These are phyloP conservation scores for Nothocercus nigrocapillus DNA, from an alignment of 2,113 vertebrate genomes.

Conservation along the genomic window DNA sequence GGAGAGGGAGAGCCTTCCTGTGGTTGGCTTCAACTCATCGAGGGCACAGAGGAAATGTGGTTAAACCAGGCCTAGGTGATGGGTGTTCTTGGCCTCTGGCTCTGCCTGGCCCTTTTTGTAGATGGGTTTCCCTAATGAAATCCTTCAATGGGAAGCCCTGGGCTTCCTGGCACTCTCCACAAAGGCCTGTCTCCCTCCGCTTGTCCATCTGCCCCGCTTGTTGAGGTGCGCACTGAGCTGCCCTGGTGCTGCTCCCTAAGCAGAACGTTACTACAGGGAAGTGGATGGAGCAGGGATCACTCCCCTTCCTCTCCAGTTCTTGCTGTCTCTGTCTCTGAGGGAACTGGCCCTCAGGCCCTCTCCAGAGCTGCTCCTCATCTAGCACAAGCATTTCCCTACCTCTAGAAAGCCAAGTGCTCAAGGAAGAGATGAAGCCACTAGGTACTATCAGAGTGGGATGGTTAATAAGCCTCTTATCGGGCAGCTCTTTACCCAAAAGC, in stretches of 20 bases:
- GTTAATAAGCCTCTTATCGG: background rate
- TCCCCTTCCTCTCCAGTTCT: background rate
- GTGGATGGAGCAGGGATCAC: background rate
- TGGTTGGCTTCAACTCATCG: fast-evolving
- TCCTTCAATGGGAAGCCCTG: fast-evolving
- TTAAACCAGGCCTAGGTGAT: background rate
- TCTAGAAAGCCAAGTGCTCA: background rate
- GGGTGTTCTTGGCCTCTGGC: background rate
- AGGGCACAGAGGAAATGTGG: fast-evolving
- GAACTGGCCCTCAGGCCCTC: no score
- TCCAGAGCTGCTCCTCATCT: background rate
- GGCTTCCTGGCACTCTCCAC: background rate
- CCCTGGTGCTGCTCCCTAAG: background rate
- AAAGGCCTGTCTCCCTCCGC: background rate
- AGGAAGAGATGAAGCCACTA: background rate
- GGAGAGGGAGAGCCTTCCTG: background rate
- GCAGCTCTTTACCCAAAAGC: background rate
- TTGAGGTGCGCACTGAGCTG: background rate
- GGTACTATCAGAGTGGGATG: background rate
- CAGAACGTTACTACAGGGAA: background rate
- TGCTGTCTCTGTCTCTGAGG: background rate
- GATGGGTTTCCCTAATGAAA: background rate
- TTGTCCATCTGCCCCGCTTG: background rate
- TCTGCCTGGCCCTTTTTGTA: background rate
- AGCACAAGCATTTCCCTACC: background rate